Evolutionary conservation across 2,113 vertebrate genomes (phyloP).

Genomic region (Pyrgilauda ruficollis): DNA sequence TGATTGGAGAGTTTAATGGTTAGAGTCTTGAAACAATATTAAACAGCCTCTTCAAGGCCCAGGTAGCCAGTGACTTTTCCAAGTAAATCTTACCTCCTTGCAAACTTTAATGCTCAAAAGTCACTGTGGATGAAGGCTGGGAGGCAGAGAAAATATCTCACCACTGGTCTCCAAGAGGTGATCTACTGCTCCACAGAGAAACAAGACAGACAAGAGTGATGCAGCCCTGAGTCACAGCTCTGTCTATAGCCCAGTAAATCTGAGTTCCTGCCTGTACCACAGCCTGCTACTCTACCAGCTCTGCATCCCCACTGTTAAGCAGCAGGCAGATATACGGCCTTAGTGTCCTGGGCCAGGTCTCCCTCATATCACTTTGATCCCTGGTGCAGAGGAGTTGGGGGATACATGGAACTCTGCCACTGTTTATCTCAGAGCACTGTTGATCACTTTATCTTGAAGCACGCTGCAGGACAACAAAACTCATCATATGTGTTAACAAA

Average conservation of each 20-base stretch:
- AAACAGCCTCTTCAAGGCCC: slow-evolving; percentile 88
- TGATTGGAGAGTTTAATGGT: slow-evolving; percentile 96
- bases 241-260: not conserved
- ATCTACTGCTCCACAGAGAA: not conserved
- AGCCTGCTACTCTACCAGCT: not conserved
- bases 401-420: not conserved
- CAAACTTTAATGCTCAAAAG: slow-evolving; percentile 26
- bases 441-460: not conserved
- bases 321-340: not conserved
- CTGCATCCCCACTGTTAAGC: not conserved
- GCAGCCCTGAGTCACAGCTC: not conserved
- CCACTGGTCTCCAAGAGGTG: not conserved
- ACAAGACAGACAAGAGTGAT: not conserved
- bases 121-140: not conserved
- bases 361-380: not conserved
- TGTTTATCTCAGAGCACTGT: not conserved
- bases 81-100: slow-evolving; percentile 25
- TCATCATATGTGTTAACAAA: not conserved
- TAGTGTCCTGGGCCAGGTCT: not conserved
- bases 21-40: slow-evolving; percentile 95
- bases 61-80: slow-evolving; percentile 47
- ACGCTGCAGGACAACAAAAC: not conserved
- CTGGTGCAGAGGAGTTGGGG: not conserved
- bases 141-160: not conserved
- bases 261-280: not conserved